Evolutionary conservation across 2,888 invertebrate genomes (phyloP).

Genomic region (Bombylius major): DNA sequence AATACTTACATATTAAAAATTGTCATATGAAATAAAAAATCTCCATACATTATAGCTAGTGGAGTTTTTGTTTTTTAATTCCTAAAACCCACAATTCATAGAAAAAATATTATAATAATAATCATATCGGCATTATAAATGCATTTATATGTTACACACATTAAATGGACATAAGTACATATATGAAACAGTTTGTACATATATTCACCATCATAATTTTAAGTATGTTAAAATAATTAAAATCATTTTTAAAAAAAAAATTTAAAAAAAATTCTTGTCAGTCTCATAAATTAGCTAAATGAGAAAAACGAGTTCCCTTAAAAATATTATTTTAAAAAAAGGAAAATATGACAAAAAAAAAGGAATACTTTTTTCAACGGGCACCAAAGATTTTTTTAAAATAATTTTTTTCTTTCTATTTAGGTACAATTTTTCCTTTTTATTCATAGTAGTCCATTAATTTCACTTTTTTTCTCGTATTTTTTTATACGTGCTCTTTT

Average conservation of each 20-base stretch:
- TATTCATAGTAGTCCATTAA: not conserved
- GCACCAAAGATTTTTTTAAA: not conserved
- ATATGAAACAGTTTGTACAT: not conserved
- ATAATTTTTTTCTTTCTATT: not conserved
- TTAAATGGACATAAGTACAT: not conserved
- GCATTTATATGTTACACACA: not conserved
- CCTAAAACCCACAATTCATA: no score
- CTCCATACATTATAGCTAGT: no score
- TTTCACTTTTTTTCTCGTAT: not conserved
- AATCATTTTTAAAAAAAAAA: conserved; percentile 11
- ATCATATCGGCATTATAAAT: not conserved
- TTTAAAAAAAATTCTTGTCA: conserved; percentile 7
- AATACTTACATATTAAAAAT: no score
- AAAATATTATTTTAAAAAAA: conserved; percentile 2
- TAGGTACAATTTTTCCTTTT: not conserved
- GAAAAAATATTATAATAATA: not conserved
- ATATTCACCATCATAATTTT: no score
- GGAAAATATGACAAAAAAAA: not conserved
- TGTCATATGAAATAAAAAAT: no score
- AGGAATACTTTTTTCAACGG: no score
- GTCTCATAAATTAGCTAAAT: conserved; percentile 13
- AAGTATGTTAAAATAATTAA: conserved; percentile 11
- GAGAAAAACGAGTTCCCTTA: conserved; percentile 1
- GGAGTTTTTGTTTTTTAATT: no score
- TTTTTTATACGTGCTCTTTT: not conserved